Evolutionary conservation across 2,888 invertebrate genomes (phyloP).

Genomic region (Apamea anceps): DNA sequence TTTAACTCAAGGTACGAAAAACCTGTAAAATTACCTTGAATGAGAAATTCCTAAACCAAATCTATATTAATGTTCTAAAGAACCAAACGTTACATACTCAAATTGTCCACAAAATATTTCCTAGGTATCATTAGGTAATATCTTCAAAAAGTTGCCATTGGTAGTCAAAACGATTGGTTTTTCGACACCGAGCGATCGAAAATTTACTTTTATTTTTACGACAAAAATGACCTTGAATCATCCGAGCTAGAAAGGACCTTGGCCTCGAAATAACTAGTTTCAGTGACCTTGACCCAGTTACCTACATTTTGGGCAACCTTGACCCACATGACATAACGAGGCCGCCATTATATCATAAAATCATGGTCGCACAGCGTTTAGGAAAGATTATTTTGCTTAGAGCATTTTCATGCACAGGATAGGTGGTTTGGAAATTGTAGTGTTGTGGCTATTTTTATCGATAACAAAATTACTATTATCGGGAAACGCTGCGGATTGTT

Average conservation of each 20-base stretch:
- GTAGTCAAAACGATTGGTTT: constrained; percentile 2
- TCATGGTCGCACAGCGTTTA: constrained; percentile 50
- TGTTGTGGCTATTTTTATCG: constrained; percentile 5
- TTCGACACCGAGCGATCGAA: constrained; percentile 13
- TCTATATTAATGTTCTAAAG: background rate
- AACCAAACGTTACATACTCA: background rate
- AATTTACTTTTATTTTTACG: constrained; percentile 38
- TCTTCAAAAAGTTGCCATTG: constrained; percentile 1
- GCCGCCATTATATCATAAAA: constrained; percentile 58
- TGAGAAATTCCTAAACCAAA: constrained; percentile 23
- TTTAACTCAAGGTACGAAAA: constrained; percentile 57
- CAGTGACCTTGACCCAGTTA: constrained; percentile 62
- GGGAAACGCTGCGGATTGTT: background rate
- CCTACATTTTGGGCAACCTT: constrained; percentile 62
- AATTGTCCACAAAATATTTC: background rate
- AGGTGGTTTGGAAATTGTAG: constrained; percentile 4
- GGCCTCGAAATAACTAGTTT: constrained; percentile 55
- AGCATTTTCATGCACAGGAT: background rate
- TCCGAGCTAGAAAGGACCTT: constrained; percentile 62
- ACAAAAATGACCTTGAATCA: constrained; percentile 54
- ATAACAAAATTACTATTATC: background rate
- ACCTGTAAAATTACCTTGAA: constrained; percentile 46
- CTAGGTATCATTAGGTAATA: background rate
- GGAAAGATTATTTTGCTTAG: constrained; percentile 33
- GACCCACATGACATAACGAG: constrained; percentile 63